phyloP scores from a whole-genome alignment of 2,797 vertebrate genomes.

The Moxostoma hubbsi region DNA sequence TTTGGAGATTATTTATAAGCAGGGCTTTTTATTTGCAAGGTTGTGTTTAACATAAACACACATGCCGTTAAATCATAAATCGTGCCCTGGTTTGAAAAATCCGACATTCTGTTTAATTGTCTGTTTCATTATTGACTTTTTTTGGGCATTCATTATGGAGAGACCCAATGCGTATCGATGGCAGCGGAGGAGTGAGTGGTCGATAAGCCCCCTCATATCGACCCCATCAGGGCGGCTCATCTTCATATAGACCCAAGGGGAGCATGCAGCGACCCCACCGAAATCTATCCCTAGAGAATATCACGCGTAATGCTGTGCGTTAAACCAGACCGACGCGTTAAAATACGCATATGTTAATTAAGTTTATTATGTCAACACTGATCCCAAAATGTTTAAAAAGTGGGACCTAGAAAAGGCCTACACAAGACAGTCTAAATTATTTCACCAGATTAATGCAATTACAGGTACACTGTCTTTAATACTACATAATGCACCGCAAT shows the following conservation, averaged over 20 bases:
- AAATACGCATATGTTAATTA: constrained; percentile 3
- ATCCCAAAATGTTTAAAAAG: not conserved
- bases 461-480: not conserved
- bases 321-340: not conserved
- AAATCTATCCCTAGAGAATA: constrained; percentile 7
- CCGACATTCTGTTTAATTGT: constrained; percentile 41
- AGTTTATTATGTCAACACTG: not conserved
- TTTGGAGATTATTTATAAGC: not conserved
- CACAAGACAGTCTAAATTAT: not conserved
- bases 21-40: not conserved
- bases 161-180: constrained; percentile 63
- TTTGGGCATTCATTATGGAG: constrained; percentile 43
- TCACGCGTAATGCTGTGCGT: not conserved
- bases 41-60: not conserved
- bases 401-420: no score
- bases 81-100: constrained; percentile 52
- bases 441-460: not conserved
- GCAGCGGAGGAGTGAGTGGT: constrained; percentile 51
- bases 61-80: not conserved
- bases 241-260: constrained; percentile 44
- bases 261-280: constrained; percentile 4
- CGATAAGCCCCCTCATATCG: constrained; percentile 63
- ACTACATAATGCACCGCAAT: not conserved
- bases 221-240: constrained; percentile 61
- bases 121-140: constrained; percentile 68